Evolutionary conservation across 2,888 invertebrate species (phyloP).

Genomic region (Nebria brevicollis): DNA sequence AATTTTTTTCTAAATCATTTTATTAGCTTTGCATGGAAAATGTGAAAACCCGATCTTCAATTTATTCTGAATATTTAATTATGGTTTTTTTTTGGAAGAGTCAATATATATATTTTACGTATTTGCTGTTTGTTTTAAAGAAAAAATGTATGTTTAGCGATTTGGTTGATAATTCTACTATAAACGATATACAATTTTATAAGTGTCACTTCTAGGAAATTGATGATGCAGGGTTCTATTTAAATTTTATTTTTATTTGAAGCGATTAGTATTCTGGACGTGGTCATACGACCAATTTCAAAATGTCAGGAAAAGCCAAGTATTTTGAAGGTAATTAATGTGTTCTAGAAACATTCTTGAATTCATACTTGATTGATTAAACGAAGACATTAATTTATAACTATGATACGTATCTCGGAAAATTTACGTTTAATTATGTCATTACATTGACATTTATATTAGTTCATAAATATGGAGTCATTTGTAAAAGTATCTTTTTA

Average conservation of each 20-base stretch:
- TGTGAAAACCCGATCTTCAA: no score
- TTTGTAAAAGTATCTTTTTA: not conserved
- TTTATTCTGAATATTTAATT: no score
- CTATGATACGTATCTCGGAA: not conserved
- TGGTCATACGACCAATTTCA: not conserved
- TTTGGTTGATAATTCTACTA: no score
- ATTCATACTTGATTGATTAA: not conserved
- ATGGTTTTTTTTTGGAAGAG: no score
- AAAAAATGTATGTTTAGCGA: no score
- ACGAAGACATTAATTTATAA: not conserved
- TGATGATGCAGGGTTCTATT: no score
- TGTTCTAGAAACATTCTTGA: not conserved
- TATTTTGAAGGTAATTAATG: not conserved
- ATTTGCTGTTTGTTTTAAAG: no score
- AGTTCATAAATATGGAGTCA: not conserved
- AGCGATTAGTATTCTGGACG: not conserved
- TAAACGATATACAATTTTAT: no score
- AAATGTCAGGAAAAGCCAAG: not conserved
- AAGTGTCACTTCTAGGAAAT: no score
- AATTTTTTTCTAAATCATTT: not conserved
- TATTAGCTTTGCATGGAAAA: no score
- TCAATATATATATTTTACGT: no score
- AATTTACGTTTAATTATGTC: conserved; percentile 15
- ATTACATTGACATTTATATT: conserved; percentile 13
- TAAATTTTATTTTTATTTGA: not conserved